phyloP scores from a whole-genome alignment of 2,797 vertebrate genomes.

The Sebastiscus albofasciatus region DNA sequence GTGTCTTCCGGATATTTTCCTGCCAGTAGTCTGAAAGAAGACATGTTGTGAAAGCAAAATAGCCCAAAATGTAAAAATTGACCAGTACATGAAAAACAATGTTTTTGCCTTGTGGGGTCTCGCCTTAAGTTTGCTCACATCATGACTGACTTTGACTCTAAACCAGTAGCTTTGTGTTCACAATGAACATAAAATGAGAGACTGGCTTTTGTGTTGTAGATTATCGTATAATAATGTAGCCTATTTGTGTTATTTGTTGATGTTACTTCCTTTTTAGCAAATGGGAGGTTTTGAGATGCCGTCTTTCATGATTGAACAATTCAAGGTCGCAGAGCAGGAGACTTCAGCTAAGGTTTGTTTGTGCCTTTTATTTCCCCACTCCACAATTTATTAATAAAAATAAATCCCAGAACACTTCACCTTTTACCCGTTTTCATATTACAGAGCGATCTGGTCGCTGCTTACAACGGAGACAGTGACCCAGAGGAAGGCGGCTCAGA shows the following conservation, averaged over 20 bases:
- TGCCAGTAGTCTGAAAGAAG: too few relatives aligned
- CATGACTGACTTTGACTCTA: neutral
- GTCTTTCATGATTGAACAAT: conserved; percentile 81
- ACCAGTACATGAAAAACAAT: too few relatives aligned
- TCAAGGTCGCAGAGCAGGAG: conserved; percentile 84
- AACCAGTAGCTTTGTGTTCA: neutral
- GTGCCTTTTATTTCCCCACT: neutral
- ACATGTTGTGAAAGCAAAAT: too few relatives aligned
- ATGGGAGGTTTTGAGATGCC: conserved; percentile 84
- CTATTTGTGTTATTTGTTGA: neutral
- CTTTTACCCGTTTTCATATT: neutral
- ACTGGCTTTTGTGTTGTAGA: neutral
- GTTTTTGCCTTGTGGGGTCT: too few relatives aligned
- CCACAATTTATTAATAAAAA: neutral
- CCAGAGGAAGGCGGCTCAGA: conserved; percentile 85
- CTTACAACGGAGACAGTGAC: conserved; percentile 90
- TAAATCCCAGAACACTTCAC: neutral
- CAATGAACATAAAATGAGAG: neutral
- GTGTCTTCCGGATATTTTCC: too few relatives aligned
- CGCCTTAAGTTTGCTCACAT: neutral
- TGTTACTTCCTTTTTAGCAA: conserved; percentile 65
- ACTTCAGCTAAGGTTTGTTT: conserved; percentile 73
- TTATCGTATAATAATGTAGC: neutral
- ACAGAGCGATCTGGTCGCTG: conserved; percentile 86
- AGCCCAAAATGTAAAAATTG: too few relatives aligned